Evolutionary conservation across 2,888 invertebrate species (phyloP), one percentile per base, ranked within the genome.

Genomic region (Atethmia centrago): DNA sequence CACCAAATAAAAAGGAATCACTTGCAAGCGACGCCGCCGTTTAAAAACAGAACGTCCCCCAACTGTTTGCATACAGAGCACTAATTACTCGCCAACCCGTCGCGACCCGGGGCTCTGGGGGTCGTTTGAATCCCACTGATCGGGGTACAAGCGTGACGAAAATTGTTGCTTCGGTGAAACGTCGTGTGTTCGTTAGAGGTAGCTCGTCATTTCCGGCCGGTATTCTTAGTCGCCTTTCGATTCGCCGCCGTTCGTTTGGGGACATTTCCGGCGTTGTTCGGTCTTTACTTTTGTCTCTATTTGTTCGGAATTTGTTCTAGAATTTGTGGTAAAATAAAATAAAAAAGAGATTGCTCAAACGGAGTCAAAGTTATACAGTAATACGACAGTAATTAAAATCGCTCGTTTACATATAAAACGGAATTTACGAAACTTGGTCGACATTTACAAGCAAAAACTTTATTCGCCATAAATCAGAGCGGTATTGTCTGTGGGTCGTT

Each of bases 41-140:
- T 79, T 72, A 59, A 68, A 64, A 71, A 31, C 75, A 45, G 56
- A 42, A 70, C 68, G 66, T 69, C 42, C 51, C 51, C 53, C 14
- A 59, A 45, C 59, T 71, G 64, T 79, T 83, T 86, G 80, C 86
- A 85, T 77, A 77, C 71, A 64, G 65, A 85, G 31, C 78, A 76
- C 72, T 83, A 77, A 86, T 82, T 83, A 86, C 70, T 64, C 25
- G 36, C 59, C 71, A 51, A 67, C 53, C 73, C 62, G 40, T 51
- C 51, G 59, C 55, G 51, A n/a, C 40, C 36, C 25, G 21, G 28
- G 49, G 16, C 31, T 12, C n/a, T n/a, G 51, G 31, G n/a, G 58
- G 10, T 63, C 28, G 47, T 16, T 73, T 28, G n/a, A 40, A n/a
- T 70, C 53, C 36, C 36, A 51, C 25, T 70, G 64, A 73, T 78